Percentiles rank a stretch among this genome's conserved stretches.
phyloP scores from a whole-genome alignment of 2,113 vertebrate species.

The Pituophis catenifer region DNA sequence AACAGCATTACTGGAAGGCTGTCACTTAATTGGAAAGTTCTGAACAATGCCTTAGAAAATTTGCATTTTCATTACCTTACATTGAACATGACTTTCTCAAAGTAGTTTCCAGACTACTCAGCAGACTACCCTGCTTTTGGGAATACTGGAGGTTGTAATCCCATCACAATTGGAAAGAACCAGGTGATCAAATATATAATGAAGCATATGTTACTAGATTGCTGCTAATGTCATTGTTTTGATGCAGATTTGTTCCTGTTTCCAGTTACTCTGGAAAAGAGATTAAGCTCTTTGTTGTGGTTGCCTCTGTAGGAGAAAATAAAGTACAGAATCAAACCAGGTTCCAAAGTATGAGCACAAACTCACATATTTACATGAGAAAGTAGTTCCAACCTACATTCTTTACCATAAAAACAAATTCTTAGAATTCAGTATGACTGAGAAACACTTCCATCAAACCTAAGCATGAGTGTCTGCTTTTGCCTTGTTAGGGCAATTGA shows the following conservation, averaged over 20 bases:
- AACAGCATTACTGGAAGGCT: background rate
- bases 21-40: background rate
- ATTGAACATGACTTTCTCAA: background rate
- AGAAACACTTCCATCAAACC: too few species aligned
- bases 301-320: background rate
- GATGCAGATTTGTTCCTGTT: background rate
- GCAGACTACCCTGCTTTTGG: background rate
- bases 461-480: background rate
- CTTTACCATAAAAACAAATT: background rate
- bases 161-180: background rate
- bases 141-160: background rate
- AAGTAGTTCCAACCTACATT: background rate
- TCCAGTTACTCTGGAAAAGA: background rate
- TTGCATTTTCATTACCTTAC: background rate
- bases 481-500: background rate
- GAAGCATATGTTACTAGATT: background rate
- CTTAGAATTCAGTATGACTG: background rate
- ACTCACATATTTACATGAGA: background rate
- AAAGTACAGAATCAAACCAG: background rate
- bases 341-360: background rate
- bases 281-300: background rate
- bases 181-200: background rate
- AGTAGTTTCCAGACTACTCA: background rate
- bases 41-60: background rate
- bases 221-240: background rate